Percentiles rank a stretch among this genome's conserved stretches.
Evolutionary conservation across 2,113 vertebrate genomes (phyloP).

Genomic region (Gobiocypris rarus): DNA sequence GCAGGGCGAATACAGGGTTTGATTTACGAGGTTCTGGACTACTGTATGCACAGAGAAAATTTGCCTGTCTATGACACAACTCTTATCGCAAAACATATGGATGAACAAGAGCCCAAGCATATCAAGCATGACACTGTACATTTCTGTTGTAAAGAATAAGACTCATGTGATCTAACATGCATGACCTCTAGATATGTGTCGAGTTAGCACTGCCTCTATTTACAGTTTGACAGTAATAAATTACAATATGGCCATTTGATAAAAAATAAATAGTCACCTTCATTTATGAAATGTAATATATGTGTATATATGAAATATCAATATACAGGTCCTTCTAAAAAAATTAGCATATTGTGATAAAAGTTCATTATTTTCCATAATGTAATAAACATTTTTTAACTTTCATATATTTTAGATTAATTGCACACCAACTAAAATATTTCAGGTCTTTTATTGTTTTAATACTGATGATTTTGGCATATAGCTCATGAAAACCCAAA

Average conservation of each 20-base stretch:
- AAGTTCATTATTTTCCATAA: no score
- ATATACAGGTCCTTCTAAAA: no score
- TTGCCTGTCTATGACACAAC: constrained; percentile 26
- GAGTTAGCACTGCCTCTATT: not conserved
- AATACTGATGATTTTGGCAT: no score
- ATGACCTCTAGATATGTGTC: not conserved
- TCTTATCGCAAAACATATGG: constrained; percentile 21
- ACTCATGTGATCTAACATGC: not conserved
- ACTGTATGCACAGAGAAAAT: constrained; percentile 51
- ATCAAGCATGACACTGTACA: not conserved
- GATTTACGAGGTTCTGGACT: constrained; percentile 72
- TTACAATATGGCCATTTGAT: not conserved
- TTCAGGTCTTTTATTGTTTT: no score
- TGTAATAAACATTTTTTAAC: no score
- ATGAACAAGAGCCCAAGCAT: not conserved
- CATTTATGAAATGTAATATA: no score
- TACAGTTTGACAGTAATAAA: not conserved
- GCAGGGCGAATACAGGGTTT: constrained; percentile 75
- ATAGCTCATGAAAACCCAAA: no score
- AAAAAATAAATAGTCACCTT: no score
- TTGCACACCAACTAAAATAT: no score
- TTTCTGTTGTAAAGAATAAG: not conserved
- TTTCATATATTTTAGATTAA: no score
- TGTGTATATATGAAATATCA: no score
- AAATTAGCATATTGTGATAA: no score